phyloP scores from a whole-genome alignment of 2,888 invertebrate species.

The Athrips mouffetella region DNA sequence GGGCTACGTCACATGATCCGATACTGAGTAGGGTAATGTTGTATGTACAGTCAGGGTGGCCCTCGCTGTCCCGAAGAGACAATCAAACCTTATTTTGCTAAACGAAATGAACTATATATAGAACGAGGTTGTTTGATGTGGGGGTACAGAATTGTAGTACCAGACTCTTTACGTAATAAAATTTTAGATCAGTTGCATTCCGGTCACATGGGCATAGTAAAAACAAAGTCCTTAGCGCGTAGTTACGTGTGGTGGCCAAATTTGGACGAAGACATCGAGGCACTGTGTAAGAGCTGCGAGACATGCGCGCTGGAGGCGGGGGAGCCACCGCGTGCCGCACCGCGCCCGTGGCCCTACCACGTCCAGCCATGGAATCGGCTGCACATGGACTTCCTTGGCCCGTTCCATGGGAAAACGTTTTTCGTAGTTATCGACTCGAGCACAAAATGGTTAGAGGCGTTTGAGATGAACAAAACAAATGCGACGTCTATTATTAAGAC shows the following conservation, averaged over 20 bases:
- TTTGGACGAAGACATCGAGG: neutral
- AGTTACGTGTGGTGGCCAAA: too few species aligned
- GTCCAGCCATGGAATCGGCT: neutral
- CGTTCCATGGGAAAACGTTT: conserved; percentile 5
- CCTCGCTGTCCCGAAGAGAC: neutral
- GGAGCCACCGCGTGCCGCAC: neutral
- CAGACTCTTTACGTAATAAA: too few species aligned
- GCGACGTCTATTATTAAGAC: neutral
- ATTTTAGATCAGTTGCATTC: too few species aligned
- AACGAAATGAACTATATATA: too few species aligned
- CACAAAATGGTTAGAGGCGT: neutral
- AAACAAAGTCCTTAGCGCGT: too few species aligned
- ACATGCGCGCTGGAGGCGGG: neutral
- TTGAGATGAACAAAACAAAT: neutral
- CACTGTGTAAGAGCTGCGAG: neutral
- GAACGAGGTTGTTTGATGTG: too few species aligned
- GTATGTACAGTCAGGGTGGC: neutral
- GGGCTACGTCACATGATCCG: neutral
- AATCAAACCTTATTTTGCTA: too few species aligned
- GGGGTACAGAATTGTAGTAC: too few species aligned
- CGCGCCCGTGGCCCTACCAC: neutral
- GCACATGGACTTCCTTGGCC: conserved; percentile 27
- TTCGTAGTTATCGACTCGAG: neutral
- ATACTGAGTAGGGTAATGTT: neutral
- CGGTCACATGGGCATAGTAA: too few species aligned